phyloP scores from a whole-genome alignment of 2,888 invertebrate genomes.

The Mamestra brassicae region DNA sequence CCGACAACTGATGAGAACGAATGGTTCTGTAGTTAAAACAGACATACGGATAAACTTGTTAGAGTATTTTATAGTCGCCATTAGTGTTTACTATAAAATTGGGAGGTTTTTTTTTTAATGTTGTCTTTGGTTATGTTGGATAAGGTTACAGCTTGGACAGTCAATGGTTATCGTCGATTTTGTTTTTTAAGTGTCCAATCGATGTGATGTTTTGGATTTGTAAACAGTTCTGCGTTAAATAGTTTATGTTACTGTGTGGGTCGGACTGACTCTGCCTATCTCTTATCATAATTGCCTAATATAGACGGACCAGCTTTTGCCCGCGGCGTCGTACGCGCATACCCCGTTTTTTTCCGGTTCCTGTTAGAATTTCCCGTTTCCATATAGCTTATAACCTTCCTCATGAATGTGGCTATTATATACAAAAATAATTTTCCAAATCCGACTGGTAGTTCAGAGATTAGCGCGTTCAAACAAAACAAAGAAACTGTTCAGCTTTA shows the following conservation, averaged over 20 bases:
- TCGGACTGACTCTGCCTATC: neutral
- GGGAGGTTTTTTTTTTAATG: slow-evolving; percentile 37
- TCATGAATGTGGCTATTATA: too few relatives aligned
- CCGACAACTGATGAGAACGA: slow-evolving; percentile 62
- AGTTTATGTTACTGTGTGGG: neutral
- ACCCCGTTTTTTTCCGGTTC: too few relatives aligned
- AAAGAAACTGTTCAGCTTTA: too few relatives aligned
- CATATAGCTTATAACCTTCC: too few relatives aligned
- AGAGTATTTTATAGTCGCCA: slow-evolving; percentile 63
- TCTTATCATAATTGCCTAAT: neutral
- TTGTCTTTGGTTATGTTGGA: slow-evolving; percentile 18
- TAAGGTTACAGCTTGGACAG: slow-evolving; percentile 38
- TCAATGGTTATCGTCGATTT: slow-evolving; percentile 34
- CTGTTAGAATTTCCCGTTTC: too few relatives aligned
- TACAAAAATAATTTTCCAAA: too few relatives aligned
- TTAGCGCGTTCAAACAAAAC: too few relatives aligned
- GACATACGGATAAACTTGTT: slow-evolving; percentile 70
- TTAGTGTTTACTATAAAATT: slow-evolving; percentile 59
- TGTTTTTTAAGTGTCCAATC: slow-evolving; percentile 38
- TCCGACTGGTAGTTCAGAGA: too few relatives aligned
- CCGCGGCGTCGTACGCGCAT: too few relatives aligned
- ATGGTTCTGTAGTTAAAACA: slow-evolving; percentile 63
- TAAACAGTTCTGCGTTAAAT: neutral
- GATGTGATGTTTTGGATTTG: slow-evolving; percentile 19
- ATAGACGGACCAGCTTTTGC: too few relatives aligned